phyloP scores from a whole-genome alignment of 2,888 invertebrate species.

The Eupelmus urozonus region DNA sequence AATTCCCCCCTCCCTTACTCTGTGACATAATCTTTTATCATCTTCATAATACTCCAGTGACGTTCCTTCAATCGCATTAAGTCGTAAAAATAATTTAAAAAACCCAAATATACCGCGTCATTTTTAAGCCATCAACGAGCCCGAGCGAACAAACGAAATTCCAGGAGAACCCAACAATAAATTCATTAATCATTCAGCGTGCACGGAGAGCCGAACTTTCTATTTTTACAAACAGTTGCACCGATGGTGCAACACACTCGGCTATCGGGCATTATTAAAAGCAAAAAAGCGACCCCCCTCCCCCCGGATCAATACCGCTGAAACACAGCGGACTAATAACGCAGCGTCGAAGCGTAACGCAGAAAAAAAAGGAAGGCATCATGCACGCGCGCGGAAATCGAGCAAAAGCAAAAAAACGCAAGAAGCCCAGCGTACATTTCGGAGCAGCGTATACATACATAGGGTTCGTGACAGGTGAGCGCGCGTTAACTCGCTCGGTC shows the following conservation, averaged over 20 bases:
- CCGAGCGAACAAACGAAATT: too few relatives aligned
- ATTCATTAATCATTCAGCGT: not conserved
- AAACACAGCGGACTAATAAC: conserved; percentile 23
- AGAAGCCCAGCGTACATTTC: conserved; percentile 11
- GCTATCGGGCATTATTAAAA: conserved; percentile 20
- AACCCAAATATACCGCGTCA: too few relatives aligned
- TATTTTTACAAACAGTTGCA: not conserved
- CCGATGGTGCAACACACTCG: not conserved
- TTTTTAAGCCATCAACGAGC: too few relatives aligned
- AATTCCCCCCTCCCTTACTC: too few relatives aligned
- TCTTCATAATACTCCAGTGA: too few relatives aligned
- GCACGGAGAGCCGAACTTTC: not conserved
- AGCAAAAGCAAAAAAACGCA: conserved; percentile 17
- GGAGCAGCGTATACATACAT: not conserved
- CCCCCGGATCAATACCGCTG: conserved; percentile 39
- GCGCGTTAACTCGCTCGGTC: too few relatives aligned
- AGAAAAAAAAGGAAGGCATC: not conserved
- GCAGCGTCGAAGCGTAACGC: not conserved
- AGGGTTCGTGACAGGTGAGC: conserved; percentile 4
- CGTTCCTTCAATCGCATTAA: too few relatives aligned
- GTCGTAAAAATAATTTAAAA: too few relatives aligned
- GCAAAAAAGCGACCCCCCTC: conserved; percentile 22
- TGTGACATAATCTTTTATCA: too few relatives aligned
- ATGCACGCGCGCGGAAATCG: not conserved
- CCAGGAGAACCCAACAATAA: not conserved